Base-by-base conservation (phyloP, 2,888 invertebrate species). In the Microctonus brassicae region DNA sequence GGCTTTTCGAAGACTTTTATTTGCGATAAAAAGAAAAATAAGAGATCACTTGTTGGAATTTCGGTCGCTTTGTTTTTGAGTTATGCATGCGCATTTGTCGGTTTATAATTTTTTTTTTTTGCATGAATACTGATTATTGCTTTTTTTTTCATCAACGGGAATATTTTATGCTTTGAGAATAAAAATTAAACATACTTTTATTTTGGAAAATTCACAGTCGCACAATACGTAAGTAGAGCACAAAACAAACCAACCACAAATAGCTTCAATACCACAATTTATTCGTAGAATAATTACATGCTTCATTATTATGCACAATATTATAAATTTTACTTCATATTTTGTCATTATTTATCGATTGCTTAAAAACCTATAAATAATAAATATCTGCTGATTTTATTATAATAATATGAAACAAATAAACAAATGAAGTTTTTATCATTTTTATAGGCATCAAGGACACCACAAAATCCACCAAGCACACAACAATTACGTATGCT, bases 401-500 rank as follows among this genome's bases (percentile, higher is more conserved):
- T n/a, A n/a, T n/a, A n/a, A n/a, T n/a, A n/a, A n/a, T n/a, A n/a
- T n/a, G n/a, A n/a, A n/a, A n/a, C n/a, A n/a, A n/a, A n/a, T n/a
- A n/a, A n/a, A n/a, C n/a, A n/a, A n/a, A n/a, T n/a, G n/a, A n/a
- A 34, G 13, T 0, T 26, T 52, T 0, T 52, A 6, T 55, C 55
- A 64, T 6, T 61, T 73, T 78, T 79, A 7, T 64, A 87, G 87
- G 81, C 85, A 75, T 85, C 87, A 64, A 83, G 87, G 73, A 83
- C 85, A 60, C 84, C 86, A 11, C 88, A 87, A 76, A 88, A 87
- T 77, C 93, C 93, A 83, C 96, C 96, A 42, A 95, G 95, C 77
- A 93, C 96, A 34, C 94, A 95, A 74, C 97, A 97, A 86, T 90
- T 97, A 73, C 92, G 95, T 66, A 94, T 95, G 93, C 90, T 97